Conservation (phyloP, 2,888 invertebrate genomes). For the Criorhina ranunculi region DNA sequence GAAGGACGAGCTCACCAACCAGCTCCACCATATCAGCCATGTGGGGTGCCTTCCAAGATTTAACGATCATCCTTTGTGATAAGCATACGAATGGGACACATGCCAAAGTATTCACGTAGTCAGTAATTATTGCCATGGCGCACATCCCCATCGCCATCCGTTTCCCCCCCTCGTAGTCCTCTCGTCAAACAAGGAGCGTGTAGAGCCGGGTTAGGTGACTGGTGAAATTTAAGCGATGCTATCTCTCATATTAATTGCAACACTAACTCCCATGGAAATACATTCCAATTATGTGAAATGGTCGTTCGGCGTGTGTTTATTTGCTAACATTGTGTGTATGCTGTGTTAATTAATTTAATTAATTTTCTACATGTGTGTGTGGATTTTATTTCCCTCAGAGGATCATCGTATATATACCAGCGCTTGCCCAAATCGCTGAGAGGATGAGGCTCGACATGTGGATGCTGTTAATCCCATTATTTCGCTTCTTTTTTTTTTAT, state of each 20-base stretch:
- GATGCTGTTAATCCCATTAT: constrained; percentile 34
- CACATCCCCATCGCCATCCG: background rate
- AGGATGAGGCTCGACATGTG: constrained; percentile 20
- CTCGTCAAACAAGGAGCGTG: constrained; percentile 15
- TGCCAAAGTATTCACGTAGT: constrained; percentile 50
- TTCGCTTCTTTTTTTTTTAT: constrained; percentile 39
- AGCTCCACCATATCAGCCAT: background rate
- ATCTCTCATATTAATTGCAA: constrained; percentile 71
- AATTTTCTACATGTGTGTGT: constrained; percentile 52
- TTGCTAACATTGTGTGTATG: constrained; percentile 58
- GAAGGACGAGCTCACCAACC: constrained; percentile 3
- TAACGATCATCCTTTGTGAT: constrained; percentile 67
- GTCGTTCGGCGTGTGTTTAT: constrained; percentile 67
- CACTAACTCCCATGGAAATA: constrained; percentile 65
- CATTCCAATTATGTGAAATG: constrained; percentile 67
- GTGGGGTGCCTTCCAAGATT: constrained; percentile 55
- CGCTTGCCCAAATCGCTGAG: background rate
- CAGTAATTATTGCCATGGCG: constrained; percentile 51
- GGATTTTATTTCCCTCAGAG: constrained; percentile 42
- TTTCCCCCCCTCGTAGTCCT: constrained; percentile 8
- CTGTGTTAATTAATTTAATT: constrained; percentile 69
- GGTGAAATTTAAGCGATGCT: constrained; percentile 64
- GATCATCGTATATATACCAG: constrained; percentile 25
- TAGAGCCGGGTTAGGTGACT: background rate
- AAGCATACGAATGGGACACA: constrained; percentile 60